Evolutionary conservation across 2,888 invertebrate genomes (phyloP).

Genomic region (Timema cristinae): DNA sequence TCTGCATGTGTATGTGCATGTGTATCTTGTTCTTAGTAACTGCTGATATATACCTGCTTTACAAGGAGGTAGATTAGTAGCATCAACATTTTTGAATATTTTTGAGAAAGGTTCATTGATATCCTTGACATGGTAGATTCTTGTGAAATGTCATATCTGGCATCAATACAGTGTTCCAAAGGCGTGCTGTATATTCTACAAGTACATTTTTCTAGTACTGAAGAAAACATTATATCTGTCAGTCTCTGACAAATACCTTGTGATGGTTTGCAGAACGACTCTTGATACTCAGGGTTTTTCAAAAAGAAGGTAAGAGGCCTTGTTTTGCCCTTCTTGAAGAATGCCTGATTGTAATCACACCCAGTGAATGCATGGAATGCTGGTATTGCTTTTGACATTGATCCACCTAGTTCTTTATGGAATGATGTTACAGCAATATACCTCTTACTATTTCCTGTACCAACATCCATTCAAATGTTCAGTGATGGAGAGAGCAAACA

Average conservation of each 20-base stretch:
- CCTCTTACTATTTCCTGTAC: constrained; percentile 3
- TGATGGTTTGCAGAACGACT: neutral
- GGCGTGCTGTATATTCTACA: neutral
- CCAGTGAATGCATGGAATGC: constrained; percentile 22
- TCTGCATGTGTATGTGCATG: no score
- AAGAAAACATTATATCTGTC: neutral
- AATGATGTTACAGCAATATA: constrained; percentile 5
- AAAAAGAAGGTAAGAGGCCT: neutral
- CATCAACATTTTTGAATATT: neutral
- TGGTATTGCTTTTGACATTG: constrained; percentile 13
- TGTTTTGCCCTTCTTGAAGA: constrained; percentile 20
- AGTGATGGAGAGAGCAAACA: neutral
- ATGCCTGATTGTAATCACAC: constrained; percentile 21
- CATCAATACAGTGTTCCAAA: neutral
- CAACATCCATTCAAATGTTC: constrained; percentile 13
- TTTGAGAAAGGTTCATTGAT: neutral
- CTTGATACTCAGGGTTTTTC: neutral
- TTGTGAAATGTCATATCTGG: neutral
- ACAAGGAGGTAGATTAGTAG: neutral
- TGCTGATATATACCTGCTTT: neutral
- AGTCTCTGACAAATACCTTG: neutral
- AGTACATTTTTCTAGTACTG: neutral
- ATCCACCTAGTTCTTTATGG: neutral
- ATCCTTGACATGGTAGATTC: neutral
- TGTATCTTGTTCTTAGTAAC: neutral